phyloP scores from a whole-genome alignment of 2,888 invertebrate species.

The Portevinia maculata region DNA sequence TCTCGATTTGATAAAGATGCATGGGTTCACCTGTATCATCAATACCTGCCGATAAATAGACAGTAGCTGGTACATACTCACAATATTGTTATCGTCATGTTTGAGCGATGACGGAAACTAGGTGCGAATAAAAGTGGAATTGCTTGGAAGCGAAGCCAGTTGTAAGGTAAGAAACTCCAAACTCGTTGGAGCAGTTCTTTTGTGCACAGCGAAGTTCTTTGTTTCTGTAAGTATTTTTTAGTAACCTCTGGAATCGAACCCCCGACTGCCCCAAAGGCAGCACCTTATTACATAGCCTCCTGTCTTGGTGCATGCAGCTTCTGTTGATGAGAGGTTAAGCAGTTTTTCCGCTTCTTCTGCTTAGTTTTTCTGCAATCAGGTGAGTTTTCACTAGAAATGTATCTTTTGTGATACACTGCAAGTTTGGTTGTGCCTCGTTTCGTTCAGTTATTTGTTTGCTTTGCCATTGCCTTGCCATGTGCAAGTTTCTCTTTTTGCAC shows the following conservation, averaged over 20 bases:
- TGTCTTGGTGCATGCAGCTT: constrained; percentile 26
- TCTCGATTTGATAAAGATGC: constrained; percentile 27
- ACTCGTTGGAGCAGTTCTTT: constrained; percentile 51
- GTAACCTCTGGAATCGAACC: background rate
- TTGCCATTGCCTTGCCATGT: background rate
- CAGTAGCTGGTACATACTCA: constrained; percentile 14
- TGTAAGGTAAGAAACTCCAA: constrained; percentile 30
- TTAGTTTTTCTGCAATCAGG: constrained; percentile 67
- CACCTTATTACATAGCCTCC: constrained; percentile 40
- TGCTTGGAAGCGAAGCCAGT: constrained; percentile 4
- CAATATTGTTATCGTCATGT: background rate
- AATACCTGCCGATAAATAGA: constrained; percentile 44
- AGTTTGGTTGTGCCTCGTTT: constrained; percentile 9
- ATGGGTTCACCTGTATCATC: constrained; percentile 36
- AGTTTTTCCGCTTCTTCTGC: constrained; percentile 69
- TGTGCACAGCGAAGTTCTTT: constrained; percentile 46
- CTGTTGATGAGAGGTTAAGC: constrained; percentile 67
- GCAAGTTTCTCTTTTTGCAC: constrained; percentile 45
- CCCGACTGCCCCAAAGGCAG: constrained; percentile 30
- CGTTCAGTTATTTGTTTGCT: constrained; percentile 13
- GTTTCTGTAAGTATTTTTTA: constrained; percentile 24
- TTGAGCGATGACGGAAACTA: constrained; percentile 27
- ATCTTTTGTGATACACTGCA: constrained; percentile 23
- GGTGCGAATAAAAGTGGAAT: constrained; percentile 49
- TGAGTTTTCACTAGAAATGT: constrained; percentile 66